Conservation (phyloP, 2,113 vertebrate genomes). For the Cranoglanis bouderius region DNA sequence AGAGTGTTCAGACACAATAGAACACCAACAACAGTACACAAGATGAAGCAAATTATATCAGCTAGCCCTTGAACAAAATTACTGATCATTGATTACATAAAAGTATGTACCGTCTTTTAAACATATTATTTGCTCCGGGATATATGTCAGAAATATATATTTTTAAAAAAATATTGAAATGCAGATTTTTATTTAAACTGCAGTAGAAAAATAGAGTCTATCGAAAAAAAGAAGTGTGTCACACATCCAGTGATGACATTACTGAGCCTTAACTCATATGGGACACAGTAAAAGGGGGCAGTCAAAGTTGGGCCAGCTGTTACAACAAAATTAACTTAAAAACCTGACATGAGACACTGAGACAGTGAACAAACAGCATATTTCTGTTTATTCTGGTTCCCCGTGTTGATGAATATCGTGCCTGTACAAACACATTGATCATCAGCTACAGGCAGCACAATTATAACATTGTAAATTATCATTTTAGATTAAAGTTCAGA, state of each 20-base stretch:
- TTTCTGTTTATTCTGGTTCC: neutral
- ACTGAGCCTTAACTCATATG: neutral
- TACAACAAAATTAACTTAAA: neutral
- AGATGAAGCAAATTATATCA: neutral
- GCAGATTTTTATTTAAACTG: neutral
- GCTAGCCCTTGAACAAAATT: neutral
- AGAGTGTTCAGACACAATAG: neutral
- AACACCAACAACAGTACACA: neutral
- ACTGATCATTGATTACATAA: neutral
- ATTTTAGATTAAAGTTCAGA: neutral
- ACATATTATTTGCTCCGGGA: neutral
- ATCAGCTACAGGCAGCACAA: neutral
- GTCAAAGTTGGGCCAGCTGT: constrained; percentile 11
- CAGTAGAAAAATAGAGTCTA: neutral
- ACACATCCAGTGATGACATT: neutral
- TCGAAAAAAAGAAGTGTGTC: neutral
- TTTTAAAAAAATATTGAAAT: neutral
- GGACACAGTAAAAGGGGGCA: neutral
- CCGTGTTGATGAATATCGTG: neutral
- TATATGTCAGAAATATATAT: neutral
- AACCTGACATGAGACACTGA: neutral
- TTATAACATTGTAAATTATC: neutral
- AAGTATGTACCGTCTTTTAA: neutral
- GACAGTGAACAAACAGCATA: constrained; percentile 17
- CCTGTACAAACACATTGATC: neutral